Evolutionary conservation across 2,113 vertebrate species (phyloP).

Genomic region (Beaufortia kweichowensis): DNA sequence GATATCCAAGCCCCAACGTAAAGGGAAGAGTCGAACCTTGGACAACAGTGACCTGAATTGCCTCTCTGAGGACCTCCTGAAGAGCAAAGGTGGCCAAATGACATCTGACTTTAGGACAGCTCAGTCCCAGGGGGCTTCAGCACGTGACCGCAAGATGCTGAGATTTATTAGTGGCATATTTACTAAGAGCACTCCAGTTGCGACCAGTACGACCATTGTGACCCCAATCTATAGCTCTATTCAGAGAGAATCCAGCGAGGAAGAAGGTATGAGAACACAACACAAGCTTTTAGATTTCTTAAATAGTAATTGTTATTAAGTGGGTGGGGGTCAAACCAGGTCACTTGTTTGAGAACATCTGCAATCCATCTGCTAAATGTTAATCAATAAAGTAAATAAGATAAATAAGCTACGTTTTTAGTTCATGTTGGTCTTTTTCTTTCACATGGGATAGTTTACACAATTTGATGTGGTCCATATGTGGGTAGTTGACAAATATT

Average conservation of each 20-base stretch:
- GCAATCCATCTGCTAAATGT: background rate
- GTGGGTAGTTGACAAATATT: no score
- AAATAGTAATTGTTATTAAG: background rate
- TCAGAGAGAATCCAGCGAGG: constrained; percentile 78
- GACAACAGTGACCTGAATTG: constrained; percentile 92
- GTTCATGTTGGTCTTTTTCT: background rate
- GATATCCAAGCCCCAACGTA: constrained; percentile 76
- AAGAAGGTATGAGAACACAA: constrained; percentile 71
- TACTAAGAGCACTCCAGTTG: constrained; percentile 85
- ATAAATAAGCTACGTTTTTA: background rate
- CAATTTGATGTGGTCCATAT: background rate
- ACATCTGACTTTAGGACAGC: constrained; percentile 51
- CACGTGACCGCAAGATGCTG: constrained; percentile 94
- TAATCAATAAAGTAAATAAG: background rate
- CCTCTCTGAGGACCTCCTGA: constrained; percentile 76
- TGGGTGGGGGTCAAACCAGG: background rate
- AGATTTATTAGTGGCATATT: constrained; percentile 98
- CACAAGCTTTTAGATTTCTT: background rate
- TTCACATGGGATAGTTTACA: background rate
- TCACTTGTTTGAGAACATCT: background rate
- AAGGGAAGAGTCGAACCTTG: constrained; percentile 91
- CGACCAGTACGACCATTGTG: constrained; percentile 68
- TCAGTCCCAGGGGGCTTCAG: constrained; percentile 74
- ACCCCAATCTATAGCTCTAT: constrained; percentile 71
- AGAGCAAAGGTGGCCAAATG: constrained; percentile 66